Evolutionary conservation across 2,888 invertebrate species (phyloP).

Genomic region (Malthinus flaveolus): DNA sequence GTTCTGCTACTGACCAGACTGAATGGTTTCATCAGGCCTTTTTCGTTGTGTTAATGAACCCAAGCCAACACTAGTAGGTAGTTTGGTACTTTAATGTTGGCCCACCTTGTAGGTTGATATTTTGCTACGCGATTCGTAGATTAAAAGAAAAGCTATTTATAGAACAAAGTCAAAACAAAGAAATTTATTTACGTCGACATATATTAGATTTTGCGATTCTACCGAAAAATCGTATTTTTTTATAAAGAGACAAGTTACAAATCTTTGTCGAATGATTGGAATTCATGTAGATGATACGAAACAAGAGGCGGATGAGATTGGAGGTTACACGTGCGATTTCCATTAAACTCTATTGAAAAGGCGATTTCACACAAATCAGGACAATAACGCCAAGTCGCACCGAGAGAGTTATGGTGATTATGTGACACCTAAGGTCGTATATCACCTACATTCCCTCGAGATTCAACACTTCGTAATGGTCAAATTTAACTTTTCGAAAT

Average conservation of each 20-base stretch:
- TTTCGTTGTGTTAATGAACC: too few relatives aligned
- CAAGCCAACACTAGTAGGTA: too few relatives aligned
- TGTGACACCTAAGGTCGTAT: constrained; percentile 38
- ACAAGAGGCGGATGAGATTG: constrained; percentile 17
- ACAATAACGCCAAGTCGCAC: constrained; percentile 31
- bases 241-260: constrained; percentile 13
- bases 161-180: too few relatives aligned
- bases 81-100: too few relatives aligned
- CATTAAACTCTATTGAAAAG: constrained; percentile 28
- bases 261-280: constrained; percentile 21
- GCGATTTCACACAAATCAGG: constrained; percentile 27
- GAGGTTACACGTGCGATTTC: constrained; percentile 24
- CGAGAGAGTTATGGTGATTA: constrained; percentile 40
- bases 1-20: too few relatives aligned
- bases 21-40: too few relatives aligned
- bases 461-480: constrained; percentile 20
- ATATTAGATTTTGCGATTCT: too few relatives aligned
- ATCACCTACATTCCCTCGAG: constrained; percentile 29
- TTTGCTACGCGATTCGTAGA: too few relatives aligned
- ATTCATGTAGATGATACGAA: constrained; percentile 20
- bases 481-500: constrained; percentile 18
- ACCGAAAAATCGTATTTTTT: too few relatives aligned
- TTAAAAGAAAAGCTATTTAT: too few relatives aligned
- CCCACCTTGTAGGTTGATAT: too few relatives aligned
- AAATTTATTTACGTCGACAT: too few relatives aligned